These are phyloP conservation scores for Lasiommata megera DNA, from an alignment of 2,888 invertebrate species.

Conservation along the genomic window DNA sequence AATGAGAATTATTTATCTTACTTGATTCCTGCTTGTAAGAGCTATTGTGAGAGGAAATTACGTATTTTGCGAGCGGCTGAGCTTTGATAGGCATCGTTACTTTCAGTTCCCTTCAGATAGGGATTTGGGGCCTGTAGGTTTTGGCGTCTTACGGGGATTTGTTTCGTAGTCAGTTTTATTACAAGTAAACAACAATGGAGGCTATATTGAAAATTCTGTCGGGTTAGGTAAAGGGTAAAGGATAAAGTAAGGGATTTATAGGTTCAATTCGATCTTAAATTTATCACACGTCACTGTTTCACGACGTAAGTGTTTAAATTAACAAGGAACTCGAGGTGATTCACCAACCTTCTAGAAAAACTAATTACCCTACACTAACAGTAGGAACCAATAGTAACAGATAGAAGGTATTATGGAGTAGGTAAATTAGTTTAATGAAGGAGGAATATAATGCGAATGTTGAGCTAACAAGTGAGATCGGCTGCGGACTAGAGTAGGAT, in stretches of 20 bases:
- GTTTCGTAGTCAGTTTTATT: conserved; percentile 25
- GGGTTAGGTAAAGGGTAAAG: too few species aligned
- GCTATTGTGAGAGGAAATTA: conserved; percentile 44
- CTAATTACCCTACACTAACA: too few species aligned
- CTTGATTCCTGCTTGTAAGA: conserved; percentile 41
- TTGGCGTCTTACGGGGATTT: conserved; percentile 22
- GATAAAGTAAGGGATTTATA: background rate
- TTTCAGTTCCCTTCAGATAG: conserved; percentile 30
- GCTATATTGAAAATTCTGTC: background rate
- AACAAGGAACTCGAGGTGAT: too few species aligned
- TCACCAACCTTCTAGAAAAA: too few species aligned
- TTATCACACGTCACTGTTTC: background rate
- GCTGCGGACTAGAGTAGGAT: too few species aligned
- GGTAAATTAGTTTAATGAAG: too few species aligned
- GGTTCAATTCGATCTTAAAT: background rate
- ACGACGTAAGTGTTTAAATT: background rate
- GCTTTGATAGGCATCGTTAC: conserved; percentile 38
- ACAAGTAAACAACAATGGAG: background rate
- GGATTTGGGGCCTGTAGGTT: conserved; percentile 27
- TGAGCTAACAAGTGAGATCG: too few species aligned
- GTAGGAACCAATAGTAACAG: too few species aligned
- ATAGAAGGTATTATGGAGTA: too few species aligned
- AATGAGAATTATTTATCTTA: conserved; percentile 57
- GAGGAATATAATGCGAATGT: too few species aligned
- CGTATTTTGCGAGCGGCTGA: conserved; percentile 46